A percentile compares a stretch with the other conserved stretches of the same genome.
Evolutionary conservation across 2,113 vertebrate genomes (phyloP).

Genomic region (Pituophis catenifer): DNA sequence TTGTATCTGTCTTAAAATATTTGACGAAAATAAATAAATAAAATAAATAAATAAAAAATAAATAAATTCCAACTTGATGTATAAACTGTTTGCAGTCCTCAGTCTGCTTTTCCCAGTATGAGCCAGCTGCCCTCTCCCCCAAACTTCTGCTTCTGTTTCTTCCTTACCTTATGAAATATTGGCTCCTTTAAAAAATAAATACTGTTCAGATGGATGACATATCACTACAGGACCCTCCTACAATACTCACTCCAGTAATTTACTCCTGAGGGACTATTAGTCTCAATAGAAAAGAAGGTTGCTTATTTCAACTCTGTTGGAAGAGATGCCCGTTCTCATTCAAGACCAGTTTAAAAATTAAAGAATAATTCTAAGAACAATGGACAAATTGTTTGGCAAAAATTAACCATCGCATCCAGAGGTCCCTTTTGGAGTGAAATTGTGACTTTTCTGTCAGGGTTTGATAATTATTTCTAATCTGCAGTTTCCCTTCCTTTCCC

Average conservation of each 20-base stretch:
- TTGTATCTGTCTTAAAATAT: too few species aligned
- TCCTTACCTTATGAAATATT: not conserved
- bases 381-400: not conserved
- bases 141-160: not conserved
- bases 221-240: not conserved
- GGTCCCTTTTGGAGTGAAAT: not conserved
- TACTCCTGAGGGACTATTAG: not conserved
- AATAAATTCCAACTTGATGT: not conserved
- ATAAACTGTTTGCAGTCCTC: not conserved
- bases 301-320: not conserved
- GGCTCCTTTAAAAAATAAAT: not conserved
- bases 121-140: not conserved
- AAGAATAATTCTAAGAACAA: not conserved
- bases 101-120: not conserved
- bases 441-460: not conserved
- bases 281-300: not conserved
- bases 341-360: not conserved
- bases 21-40: too few species aligned
- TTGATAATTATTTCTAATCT: not conserved
- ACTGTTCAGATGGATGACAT: not conserved
- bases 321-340: not conserved
- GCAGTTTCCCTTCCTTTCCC: not conserved
- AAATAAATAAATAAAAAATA: too few species aligned
- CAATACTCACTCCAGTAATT: not conserved
- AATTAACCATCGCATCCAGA: not conserved